Evolutionary conservation across 2,888 invertebrate species (phyloP), one percentile per base, ranked within the genome.

Genomic region (Tachina grossa): DNA sequence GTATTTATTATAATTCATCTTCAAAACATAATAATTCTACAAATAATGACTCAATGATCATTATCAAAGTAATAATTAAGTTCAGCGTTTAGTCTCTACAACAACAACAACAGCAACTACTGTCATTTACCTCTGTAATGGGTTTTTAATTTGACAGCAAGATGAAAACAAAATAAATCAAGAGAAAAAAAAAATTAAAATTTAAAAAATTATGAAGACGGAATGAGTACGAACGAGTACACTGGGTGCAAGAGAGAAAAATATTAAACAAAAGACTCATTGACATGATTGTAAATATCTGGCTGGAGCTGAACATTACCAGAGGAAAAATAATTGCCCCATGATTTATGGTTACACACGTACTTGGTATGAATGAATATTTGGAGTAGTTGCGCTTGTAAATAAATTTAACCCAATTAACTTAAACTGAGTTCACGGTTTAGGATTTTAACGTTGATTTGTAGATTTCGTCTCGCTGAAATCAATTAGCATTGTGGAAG

Each of bases 121-220:
- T 82, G 85, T 79, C 85, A 65, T 85, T 82, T 85, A 82, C 57
- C 71, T 53, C 65, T 65, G 43, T 79, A 85, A 85, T 85, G 78
- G 65, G 11, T 79, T 82, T 85, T 85, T 85, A 85, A 85, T 85
- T 85, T 85, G 85, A 85, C 85, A 82, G 75, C 78, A 57, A 85
- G 68, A 77, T 78, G 75, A 75, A 82, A 78, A 85, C 75, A 78
- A 78, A 69, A 77, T 68, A 74, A 77, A 75, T 76, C 72, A 77
- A 16, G 22, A 53, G 63, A 57, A 69, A 55, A 31, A 47, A 53
- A 22, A 51, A 66, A 61, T 13, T 71, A 61, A 41, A 74, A 8
- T 55, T 66, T 39, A 39, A 63, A 63, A 79, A 31, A 31, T 31
- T 39, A 63, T 41, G 13, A 72, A 69, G 57, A 53, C 47, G 43